Evolutionary conservation across 2,888 invertebrate species (phyloP), one percentile per base, ranked within the genome.

Genomic region (Caenorhabditis sulstoni): DNA sequence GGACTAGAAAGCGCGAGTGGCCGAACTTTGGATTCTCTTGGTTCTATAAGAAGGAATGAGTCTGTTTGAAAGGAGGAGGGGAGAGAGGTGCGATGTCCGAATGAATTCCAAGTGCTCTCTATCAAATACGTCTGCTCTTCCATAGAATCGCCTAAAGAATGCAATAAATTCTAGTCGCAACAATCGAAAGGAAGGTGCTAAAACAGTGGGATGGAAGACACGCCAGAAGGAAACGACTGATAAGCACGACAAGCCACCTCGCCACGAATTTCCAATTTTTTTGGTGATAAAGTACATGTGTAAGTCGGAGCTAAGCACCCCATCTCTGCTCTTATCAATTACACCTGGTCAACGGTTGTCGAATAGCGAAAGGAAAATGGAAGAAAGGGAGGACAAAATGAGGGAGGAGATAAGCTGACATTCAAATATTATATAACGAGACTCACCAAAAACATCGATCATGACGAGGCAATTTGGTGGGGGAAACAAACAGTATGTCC

Each of bases 221-320:
- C 50, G 41, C 59, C 41, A 52, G 41, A 49, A 50, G 41, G 29
- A 23, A 29, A 20, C 53, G 37, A 14, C 8, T 61, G 62, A 55
- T 62, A 59, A 59, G 20, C 53, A n/a, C n/a, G 52, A 37, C 55
- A 14, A 29, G 29, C 29, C 29, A 29, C 14, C 57, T 49, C 52
- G 68, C 50, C 68, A 71, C 62, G 70, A 71, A 61, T 62, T 49
- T 71, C 37, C 62, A 41, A 59, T 44, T 71, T 71, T n/a, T 71
- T 62, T 55, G 18, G 52, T 62, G 70, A 71, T 71, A 71, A 71
- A 62, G 70, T 71, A 71, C 62, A 62, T 71, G 55, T 62, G 70
- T 71, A 71, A 71, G 70, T 71, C 61, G 61, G 45, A 50, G 70
- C 55, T 71, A 62, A 71, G 62, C 53, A 39, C 58, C 58, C 57